These are phyloP conservation scores for Radopholus similis DNA, from an alignment of 1,140 invertebrate species.

Conservation along the genomic window DNA sequence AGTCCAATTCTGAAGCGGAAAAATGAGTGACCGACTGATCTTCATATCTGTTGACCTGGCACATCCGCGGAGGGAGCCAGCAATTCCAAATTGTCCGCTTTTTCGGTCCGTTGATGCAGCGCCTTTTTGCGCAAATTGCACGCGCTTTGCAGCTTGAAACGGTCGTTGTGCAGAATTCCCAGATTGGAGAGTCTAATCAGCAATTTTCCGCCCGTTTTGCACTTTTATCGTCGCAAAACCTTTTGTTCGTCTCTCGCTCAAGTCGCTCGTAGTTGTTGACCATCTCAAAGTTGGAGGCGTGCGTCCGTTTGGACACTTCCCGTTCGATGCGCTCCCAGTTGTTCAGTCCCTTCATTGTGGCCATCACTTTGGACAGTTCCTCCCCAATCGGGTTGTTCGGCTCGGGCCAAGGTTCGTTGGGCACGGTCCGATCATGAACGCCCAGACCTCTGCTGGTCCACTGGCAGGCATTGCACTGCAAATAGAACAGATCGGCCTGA, in stretches of 20 bases:
- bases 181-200: constrained; percentile 31
- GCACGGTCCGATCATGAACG: constrained; percentile 7
- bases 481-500: constrained; percentile 31
- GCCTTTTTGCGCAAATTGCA: constrained; percentile 31
- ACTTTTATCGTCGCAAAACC: not conserved
- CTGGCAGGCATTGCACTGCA: constrained; percentile 42
- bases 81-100: not conserved
- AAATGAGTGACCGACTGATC: not conserved
- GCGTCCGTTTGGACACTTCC: constrained; percentile 12
- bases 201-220: not conserved
- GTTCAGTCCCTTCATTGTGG: constrained; percentile 25
- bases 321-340: constrained; percentile 3
- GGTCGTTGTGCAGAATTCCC: constrained; percentile 29
- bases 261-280: not conserved
- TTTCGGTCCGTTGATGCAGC: constrained; percentile 8
- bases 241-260: not conserved
- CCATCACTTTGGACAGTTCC: constrained; percentile 26
- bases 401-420: constrained; percentile 22
- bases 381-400: constrained; percentile 27
- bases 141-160: constrained; percentile 24
- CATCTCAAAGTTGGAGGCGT: constrained; percentile 7
- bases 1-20: constrained; percentile 41
- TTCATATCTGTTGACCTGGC: constrained; percentile 10
- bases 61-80: constrained; percentile 15
- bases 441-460: constrained; percentile 35